phyloP scores from a whole-genome alignment of 1,140 invertebrate species.

The Metaphire vulgaris region DNA sequence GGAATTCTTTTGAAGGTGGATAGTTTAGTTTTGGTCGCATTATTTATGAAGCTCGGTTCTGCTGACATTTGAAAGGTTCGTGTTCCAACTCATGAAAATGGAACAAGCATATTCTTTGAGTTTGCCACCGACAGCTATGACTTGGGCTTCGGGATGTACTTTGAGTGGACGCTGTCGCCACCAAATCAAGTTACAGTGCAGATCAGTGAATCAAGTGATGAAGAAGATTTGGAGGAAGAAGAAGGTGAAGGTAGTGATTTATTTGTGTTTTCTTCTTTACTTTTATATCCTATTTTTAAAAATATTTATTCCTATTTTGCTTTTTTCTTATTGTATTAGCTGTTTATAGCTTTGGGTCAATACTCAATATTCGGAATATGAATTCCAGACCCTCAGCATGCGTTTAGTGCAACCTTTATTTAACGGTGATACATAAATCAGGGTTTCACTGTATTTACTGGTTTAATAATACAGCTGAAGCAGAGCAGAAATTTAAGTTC shows the following conservation, averaged over 20 bases:
- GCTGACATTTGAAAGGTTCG: conserved; percentile 62
- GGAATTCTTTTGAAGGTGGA: too few species aligned
- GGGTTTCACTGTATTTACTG: not conserved
- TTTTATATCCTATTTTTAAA: too few species aligned
- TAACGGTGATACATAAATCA: not conserved
- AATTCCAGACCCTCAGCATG: not conserved
- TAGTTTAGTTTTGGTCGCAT: too few species aligned
- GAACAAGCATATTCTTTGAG: conserved; percentile 95
- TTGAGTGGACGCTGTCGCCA: conserved; percentile 87
- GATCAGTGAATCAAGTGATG: conserved; percentile 11
- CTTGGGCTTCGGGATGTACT: conserved; percentile 96
- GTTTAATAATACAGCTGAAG: not conserved
- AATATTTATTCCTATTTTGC: not conserved
- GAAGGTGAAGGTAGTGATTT: not conserved
- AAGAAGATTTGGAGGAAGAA: conserved; percentile 22
- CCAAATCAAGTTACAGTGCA: conserved; percentile 56
- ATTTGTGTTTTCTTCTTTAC: too few species aligned
- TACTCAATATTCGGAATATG: not conserved
- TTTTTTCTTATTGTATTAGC: not conserved
- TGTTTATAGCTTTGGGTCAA: not conserved
- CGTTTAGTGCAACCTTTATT: not conserved
- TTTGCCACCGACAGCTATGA: conserved; percentile 97
- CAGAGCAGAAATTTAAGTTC: not conserved
- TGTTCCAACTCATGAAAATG: conserved; percentile 91
- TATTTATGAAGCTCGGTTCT: too few species aligned